phyloP scores from a whole-genome alignment of 2,888 invertebrate species.

The Aphidius colemani region DNA sequence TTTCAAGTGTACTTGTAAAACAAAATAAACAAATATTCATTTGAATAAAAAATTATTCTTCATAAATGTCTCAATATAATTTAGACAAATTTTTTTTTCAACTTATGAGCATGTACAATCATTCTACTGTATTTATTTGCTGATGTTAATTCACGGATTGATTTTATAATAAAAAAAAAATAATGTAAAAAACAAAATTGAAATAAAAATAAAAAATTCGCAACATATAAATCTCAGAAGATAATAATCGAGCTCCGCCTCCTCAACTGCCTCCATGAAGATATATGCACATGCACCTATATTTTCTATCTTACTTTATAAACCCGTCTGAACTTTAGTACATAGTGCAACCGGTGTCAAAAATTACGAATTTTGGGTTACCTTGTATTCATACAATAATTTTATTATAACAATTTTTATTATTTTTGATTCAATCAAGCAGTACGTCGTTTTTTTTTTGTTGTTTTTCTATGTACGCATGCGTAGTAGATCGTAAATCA shows the following conservation, averaged over 20 bases:
- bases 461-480: too few relatives aligned
- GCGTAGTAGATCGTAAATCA: too few relatives aligned
- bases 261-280: slow-evolving; percentile 46
- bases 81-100: background rate
- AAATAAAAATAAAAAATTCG: too few relatives aligned
- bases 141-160: background rate
- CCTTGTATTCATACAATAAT: slow-evolving; percentile 30
- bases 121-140: background rate
- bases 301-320: slow-evolving; percentile 9
- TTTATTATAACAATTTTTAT: slow-evolving; percentile 24
- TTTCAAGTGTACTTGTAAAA: background rate
- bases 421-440: background rate
- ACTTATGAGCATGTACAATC: background rate
- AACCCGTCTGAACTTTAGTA: background rate
- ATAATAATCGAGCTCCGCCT: slow-evolving; percentile 53
- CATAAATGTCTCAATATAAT: slow-evolving; percentile 7
- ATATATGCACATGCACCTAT: slow-evolving; percentile 26
- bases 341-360: slow-evolving; percentile 25
- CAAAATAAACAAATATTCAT: slow-evolving; percentile 4
- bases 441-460: too few relatives aligned
- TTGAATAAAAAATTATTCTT: background rate
- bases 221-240: slow-evolving; percentile 20
- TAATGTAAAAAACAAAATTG: slow-evolving; percentile 1
- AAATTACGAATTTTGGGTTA: slow-evolving; percentile 16
- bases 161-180: background rate